Evolutionary conservation across 2,888 invertebrate genomes (phyloP).

Genomic region (Eilema depressum): DNA sequence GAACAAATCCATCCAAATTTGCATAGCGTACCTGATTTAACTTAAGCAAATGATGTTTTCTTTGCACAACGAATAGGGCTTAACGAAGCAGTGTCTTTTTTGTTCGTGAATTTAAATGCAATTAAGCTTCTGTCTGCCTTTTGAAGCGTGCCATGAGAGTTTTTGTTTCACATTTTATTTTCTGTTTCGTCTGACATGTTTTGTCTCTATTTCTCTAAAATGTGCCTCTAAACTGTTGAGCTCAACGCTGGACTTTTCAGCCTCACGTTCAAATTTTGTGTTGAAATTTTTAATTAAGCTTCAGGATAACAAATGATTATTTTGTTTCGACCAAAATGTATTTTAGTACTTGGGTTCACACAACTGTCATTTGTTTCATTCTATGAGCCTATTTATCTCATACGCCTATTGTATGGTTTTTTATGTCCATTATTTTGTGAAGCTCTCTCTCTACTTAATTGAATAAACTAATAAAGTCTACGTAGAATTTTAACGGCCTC

Average conservation of each 20-base stretch:
- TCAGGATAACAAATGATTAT: constrained; percentile 13
- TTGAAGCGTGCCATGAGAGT: constrained; percentile 62
- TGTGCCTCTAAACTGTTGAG: constrained; percentile 23
- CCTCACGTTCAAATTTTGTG: constrained; percentile 18
- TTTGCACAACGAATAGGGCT: constrained; percentile 74
- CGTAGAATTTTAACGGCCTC: not conserved
- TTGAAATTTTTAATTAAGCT: constrained; percentile 23
- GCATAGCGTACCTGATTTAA: constrained; percentile 74
- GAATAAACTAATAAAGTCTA: not conserved
- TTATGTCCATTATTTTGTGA: not conserved
- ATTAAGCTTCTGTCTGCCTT: constrained; percentile 74
- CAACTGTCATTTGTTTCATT: constrained; percentile 15
- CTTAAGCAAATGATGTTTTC: constrained; percentile 82
- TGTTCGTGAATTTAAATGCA: constrained; percentile 83
- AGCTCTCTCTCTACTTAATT: not conserved
- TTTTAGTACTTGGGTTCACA: constrained; percentile 16
- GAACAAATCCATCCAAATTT: constrained; percentile 69
- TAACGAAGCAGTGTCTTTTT: constrained; percentile 83
- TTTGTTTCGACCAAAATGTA: constrained; percentile 15
- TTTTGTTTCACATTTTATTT: constrained; percentile 48
- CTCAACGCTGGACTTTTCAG: constrained; percentile 12
- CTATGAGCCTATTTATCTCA: not conserved
- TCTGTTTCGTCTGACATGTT: constrained; percentile 33
- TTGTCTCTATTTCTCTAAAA: constrained; percentile 31
- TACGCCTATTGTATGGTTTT: not conserved